These are phyloP conservation scores for Lasioglossum oenotherae DNA, from an alignment of 2,888 invertebrate genomes.

Conservation along the genomic window DNA sequence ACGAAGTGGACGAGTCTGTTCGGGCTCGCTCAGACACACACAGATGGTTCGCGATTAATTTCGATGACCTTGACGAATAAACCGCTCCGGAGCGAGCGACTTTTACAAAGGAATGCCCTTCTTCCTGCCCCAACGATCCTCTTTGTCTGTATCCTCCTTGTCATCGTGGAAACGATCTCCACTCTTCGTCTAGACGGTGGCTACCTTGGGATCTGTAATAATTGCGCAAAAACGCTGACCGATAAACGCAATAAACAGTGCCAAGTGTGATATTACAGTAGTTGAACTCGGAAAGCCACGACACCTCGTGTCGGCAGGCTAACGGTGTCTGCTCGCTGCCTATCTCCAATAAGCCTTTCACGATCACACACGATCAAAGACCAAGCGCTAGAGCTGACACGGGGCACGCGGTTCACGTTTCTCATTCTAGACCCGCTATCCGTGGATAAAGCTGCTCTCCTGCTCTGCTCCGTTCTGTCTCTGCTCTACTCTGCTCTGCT, in stretches of 20 bases:
- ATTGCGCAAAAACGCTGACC: not conserved
- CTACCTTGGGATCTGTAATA: not conserved
- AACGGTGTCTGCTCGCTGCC: constrained; percentile 29
- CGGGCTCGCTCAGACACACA: not conserved
- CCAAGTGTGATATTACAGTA: not conserved
- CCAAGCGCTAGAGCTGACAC: constrained; percentile 29
- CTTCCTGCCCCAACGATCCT: not conserved
- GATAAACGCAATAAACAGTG: not conserved
- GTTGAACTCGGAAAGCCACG: not conserved
- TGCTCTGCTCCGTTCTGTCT: not conserved
- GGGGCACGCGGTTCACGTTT: constrained; percentile 52
- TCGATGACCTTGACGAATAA: constrained; percentile 34
- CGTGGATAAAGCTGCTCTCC: constrained; percentile 44
- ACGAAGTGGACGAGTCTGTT: constrained; percentile 12
- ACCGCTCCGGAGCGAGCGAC: not conserved
- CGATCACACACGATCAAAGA: constrained; percentile 57
- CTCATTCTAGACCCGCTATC: constrained; percentile 31
- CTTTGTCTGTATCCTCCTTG: not conserved
- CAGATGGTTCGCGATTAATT: constrained; percentile 42
- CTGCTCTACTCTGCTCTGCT: constrained; percentile 63
- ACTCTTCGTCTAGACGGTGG: not conserved
- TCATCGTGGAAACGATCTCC: not conserved
- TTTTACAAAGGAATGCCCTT: not conserved
- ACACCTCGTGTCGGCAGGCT: constrained; percentile 1
- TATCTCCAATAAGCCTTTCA: constrained; percentile 64